A percentile compares a stretch with the other conserved stretches of the same genome.
Conservation (phyloP, 2,113 vertebrate species). For the Archocentrus centrarchus region DNA sequence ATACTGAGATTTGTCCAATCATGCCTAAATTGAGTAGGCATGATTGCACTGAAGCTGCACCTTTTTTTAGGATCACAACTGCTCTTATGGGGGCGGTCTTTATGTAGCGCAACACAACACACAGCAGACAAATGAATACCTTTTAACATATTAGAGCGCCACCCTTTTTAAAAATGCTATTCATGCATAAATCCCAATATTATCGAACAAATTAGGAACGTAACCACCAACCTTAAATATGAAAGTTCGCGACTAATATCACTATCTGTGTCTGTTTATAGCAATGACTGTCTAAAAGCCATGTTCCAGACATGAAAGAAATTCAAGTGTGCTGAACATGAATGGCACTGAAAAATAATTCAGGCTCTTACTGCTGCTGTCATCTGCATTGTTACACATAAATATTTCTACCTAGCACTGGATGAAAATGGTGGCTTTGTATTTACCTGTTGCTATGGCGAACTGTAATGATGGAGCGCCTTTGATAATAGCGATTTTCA, state of each 20-base stretch:
- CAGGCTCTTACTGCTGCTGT: background rate
- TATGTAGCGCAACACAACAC: background rate
- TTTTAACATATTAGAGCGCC: background rate
- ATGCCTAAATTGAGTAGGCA: background rate
- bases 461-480: background rate
- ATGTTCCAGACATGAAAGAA: background rate
- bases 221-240: background rate
- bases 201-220: background rate
- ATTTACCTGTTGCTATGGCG: slow-evolving; percentile 13
- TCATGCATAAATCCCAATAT: background rate
- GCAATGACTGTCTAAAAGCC: background rate
- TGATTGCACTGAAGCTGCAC: background rate
- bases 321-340: background rate
- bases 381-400: background rate
- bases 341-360: background rate
- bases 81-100: background rate
- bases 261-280: background rate
- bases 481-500: background rate
- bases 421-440: slow-evolving; percentile 5
- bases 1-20: slow-evolving; percentile 17
- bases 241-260: background rate
- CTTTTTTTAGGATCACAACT: background rate
- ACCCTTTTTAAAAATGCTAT: background rate
- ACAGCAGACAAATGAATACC: background rate
- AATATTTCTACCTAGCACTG: background rate